Conservation (phyloP, 2,797 vertebrate genomes). For the Tamandua tetradactyla region DNA sequence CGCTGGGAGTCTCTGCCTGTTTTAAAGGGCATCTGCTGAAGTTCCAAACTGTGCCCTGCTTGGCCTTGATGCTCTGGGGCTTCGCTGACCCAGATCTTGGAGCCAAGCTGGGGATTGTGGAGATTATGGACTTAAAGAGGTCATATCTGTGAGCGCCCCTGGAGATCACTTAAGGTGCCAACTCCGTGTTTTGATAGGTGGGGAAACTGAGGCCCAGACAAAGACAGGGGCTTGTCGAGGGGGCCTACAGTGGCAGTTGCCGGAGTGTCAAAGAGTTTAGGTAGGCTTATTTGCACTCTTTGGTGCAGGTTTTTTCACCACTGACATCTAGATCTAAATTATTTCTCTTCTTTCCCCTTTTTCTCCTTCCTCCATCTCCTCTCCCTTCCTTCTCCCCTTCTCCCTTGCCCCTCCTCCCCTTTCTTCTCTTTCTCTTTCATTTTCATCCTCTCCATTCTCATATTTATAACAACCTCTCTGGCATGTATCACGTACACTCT, state of each 20-base stretch:
- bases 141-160: neutral
- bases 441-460: neutral
- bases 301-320: neutral
- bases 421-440: neutral
- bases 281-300: neutral
- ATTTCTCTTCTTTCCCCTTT: neutral
- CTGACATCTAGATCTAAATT: neutral
- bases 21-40: slow-evolving; percentile 34
- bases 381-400: neutral
- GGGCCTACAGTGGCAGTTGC: neutral
- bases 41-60: neutral
- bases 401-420: neutral
- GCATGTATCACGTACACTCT: neutral
- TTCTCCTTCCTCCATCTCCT: neutral
- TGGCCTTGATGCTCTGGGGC: neutral
- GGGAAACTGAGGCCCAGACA: neutral
- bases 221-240: neutral
- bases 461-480: neutral
- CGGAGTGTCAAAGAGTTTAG: neutral
- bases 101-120: neutral
- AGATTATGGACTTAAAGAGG: neutral
- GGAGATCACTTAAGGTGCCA: neutral
- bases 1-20: neutral
- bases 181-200: neutral
- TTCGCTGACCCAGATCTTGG: neutral